These are phyloP conservation scores for Leptopilina clavipes DNA, from an alignment of 1,140 invertebrate species.

Conservation along the genomic window DNA sequence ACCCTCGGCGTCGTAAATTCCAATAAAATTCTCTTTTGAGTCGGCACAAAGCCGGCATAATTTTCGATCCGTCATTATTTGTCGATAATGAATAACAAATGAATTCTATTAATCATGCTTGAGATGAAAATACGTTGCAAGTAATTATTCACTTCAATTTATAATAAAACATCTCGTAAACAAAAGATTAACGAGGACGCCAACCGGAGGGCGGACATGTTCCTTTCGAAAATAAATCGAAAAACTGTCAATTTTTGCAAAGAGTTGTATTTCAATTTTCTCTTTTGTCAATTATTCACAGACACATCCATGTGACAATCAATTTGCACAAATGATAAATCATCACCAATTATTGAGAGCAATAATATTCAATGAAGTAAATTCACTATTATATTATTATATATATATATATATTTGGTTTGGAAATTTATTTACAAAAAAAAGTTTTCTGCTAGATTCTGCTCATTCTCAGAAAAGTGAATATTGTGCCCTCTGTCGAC, in stretches of 20 bases:
- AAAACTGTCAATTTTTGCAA: neutral
- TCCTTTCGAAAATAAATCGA: constrained; percentile 36
- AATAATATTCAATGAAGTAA: neutral
- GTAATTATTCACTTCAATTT: constrained; percentile 30
- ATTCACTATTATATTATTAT: neutral
- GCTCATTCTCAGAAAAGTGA: neutral
- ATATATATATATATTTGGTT: constrained; percentile 9
- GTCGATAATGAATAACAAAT: constrained; percentile 29
- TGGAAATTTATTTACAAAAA: constrained; percentile 27
- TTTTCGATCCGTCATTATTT: constrained; percentile 65
- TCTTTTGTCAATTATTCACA: neutral
- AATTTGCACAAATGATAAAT: neutral
- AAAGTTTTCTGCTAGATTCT: constrained; percentile 25
- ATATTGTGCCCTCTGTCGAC: neutral
- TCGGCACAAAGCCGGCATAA: constrained; percentile 77
- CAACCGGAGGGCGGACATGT: constrained; percentile 61
- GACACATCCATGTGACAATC: neutral
- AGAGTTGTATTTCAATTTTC: neutral
- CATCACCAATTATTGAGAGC: neutral
- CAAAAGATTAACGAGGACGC: constrained; percentile 58
- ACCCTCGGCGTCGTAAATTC: constrained; percentile 73
- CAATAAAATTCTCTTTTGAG: constrained; percentile 66
- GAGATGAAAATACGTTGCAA: neutral
- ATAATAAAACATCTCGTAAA: constrained; percentile 52
- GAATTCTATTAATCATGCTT: neutral